Conservation (phyloP, 2,113 vertebrate genomes). For the Alethe castanea region DNA sequence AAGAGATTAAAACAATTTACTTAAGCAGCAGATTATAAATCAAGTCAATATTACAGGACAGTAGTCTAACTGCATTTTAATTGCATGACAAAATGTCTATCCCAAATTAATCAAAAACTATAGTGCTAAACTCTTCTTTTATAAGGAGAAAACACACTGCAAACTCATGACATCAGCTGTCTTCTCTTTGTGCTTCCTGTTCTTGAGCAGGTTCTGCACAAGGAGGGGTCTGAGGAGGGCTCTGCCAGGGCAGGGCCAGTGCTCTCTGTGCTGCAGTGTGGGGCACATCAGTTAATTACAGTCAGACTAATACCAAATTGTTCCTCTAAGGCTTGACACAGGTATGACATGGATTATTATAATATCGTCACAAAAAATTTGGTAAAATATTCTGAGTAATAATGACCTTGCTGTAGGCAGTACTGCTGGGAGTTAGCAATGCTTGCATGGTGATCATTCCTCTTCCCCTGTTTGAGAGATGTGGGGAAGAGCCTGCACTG, state of each 20-base stretch:
- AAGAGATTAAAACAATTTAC: not conserved
- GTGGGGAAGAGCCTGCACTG: not conserved
- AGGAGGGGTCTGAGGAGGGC: not conserved
- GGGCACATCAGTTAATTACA: not conserved
- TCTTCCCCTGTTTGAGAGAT: not conserved
- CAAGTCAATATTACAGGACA: not conserved
- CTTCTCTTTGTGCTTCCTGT: not conserved
- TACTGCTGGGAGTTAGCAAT: not conserved
- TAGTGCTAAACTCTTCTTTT: not conserved
- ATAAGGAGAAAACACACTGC: not conserved
- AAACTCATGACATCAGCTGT: not conserved
- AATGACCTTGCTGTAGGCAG: not conserved
- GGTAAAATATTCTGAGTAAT: not conserved
- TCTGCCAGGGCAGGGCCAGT: no score
- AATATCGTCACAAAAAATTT: not conserved
- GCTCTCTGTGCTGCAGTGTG: not conserved
- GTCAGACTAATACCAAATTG: not conserved
- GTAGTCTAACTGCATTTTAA: conserved; percentile 4
- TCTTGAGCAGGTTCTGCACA: not conserved
- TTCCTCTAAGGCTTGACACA: not conserved
- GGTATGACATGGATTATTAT: not conserved
- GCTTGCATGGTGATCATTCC: not conserved
- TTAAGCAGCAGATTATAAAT: not conserved
- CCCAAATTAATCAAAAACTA: not conserved
- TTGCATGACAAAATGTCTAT: not conserved